These are phyloP conservation scores for Scelioninae gen. 1 DNA, from an alignment of 2,888 invertebrate genomes.

Conservation along the genomic window DNA sequence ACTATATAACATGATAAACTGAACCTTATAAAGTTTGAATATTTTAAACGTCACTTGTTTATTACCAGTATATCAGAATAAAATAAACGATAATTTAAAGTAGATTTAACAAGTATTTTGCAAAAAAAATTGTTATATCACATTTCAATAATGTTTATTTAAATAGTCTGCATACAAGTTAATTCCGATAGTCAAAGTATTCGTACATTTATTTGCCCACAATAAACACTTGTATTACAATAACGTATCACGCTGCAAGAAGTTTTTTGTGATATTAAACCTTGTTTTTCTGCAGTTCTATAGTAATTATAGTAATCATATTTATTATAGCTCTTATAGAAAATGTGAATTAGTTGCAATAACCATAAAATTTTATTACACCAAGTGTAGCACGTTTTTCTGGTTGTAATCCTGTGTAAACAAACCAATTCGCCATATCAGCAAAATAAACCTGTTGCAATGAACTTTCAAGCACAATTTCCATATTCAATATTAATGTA, in stretches of 20 bases:
- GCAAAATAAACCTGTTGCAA: conserved; percentile 38
- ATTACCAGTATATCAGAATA: too few relatives aligned
- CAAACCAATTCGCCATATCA: conserved; percentile 25
- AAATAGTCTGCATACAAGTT: background rate
- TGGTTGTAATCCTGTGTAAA: conserved; percentile 23
- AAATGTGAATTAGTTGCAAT: conserved; percentile 49
- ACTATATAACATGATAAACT: too few relatives aligned
- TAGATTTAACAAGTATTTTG: too few relatives aligned
- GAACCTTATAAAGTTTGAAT: too few relatives aligned
- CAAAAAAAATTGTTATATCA: too few relatives aligned
- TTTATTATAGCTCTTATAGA: conserved; percentile 38
- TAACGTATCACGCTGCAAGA: background rate
- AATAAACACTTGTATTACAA: conserved; percentile 12
- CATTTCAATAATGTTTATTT: background rate
- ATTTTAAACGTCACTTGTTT: too few relatives aligned
- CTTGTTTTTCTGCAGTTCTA: conserved; percentile 3
- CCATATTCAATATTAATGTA: too few relatives aligned
- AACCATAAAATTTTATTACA: conserved; percentile 47
- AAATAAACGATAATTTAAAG: too few relatives aligned
- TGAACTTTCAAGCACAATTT: too few relatives aligned
- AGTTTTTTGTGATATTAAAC: conserved; percentile 23
- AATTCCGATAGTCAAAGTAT: background rate
- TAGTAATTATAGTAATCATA: conserved; percentile 31
- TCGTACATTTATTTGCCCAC: conserved; percentile 3
- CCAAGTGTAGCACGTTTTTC: conserved; percentile 46